Conservation (phyloP, 1,140 invertebrate species). For the Coptotermes formosanus region DNA sequence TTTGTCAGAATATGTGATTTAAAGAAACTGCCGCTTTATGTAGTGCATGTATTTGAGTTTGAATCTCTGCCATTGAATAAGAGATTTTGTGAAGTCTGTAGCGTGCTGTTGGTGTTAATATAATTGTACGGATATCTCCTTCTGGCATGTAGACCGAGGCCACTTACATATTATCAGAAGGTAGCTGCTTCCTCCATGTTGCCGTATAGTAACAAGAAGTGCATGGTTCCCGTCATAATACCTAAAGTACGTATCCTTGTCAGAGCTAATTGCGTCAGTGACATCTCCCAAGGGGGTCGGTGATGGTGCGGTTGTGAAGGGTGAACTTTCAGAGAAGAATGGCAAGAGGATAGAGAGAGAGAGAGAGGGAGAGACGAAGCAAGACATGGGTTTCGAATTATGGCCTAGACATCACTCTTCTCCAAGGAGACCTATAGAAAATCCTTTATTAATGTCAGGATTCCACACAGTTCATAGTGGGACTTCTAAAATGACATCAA, state of each 20-base stretch:
- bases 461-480: neutral
- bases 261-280: slow-evolving; percentile 24
- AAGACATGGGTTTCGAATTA: slow-evolving; percentile 19
- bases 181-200: neutral
- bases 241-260: slow-evolving; percentile 28
- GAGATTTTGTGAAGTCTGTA: too few relatives aligned
- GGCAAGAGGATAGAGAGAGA: neutral
- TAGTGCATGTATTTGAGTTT: too few relatives aligned
- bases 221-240: slow-evolving; percentile 22
- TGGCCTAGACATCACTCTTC: slow-evolving; percentile 1
- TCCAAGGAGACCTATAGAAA: slow-evolving; percentile 6
- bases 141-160: neutral
- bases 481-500: neutral
- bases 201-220: neutral
- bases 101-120: too few relatives aligned
- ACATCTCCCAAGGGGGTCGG: slow-evolving; percentile 20
- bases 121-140: neutral
- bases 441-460: neutral
- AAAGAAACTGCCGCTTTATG: too few relatives aligned
- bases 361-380: neutral
- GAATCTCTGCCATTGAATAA: too few relatives aligned
- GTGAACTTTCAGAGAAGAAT: too few relatives aligned
- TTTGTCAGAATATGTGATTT: too few relatives aligned
- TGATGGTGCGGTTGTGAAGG: neutral
- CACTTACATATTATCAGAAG: neutral